Base-by-base conservation (phyloP, 1,140 invertebrate genomes). In the Batillaria attramentaria region DNA sequence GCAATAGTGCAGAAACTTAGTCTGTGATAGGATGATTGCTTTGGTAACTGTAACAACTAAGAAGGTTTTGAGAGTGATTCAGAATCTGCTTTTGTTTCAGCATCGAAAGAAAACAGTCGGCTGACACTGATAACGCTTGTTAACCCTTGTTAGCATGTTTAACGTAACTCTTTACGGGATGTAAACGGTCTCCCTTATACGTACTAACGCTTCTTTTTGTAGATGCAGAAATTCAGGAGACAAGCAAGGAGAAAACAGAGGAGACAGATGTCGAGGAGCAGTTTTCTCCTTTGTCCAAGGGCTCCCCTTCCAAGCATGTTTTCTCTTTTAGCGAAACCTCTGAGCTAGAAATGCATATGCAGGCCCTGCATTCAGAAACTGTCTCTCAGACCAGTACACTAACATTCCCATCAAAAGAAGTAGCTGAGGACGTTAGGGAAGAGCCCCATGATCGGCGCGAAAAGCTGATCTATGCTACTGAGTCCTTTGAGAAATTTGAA, bases 241-340 rank as follows among this genome's bases (percentile, higher is more conserved):
- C 78, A 78, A 85, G 80, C 77, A 84, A 87, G 79, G 86, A 85
- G 77, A 87, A 86, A 79, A 84, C 84, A 31, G 85, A 85, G 68
- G 86, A 86, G 79, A 88, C 84, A 66, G 86, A 87, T 80, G 85
- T 86, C 31, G 87, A 89, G 72, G 88, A 90, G 78, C 87, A 88
- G 81, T 89, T 87, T 79, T 87, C 87, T 80, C 87, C 86, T 70
- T 78, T 85, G 77, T 60, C 81, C 43, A 85, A 84, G 81, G 50
- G 62, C 50, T 84, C 84, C 79, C 80, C 84, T 79, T 74, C 80
- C 75, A 79, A 76, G 57, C 79, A 79, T 80, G 62, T 69, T 77
- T 85, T 85, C 62, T 83, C 83, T 31, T 76, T 86, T 69, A 84
- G 84, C 79, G 84, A 88, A 69, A 81, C 84, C 18, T 85, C 87